Evolutionary conservation across 2,113 vertebrate species (phyloP).

Genomic region (Patagioenas fasciata): DNA sequence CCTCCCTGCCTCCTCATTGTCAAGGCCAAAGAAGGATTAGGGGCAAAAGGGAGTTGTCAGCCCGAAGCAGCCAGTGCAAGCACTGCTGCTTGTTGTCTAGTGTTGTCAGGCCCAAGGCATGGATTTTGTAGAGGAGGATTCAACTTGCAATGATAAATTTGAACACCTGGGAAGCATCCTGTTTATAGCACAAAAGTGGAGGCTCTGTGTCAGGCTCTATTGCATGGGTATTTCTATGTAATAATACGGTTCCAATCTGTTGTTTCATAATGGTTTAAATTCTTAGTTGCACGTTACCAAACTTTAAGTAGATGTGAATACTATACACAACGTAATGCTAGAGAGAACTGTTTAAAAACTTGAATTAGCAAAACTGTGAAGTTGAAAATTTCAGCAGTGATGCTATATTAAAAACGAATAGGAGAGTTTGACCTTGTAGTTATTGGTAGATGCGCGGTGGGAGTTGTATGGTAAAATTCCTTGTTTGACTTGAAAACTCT

Average conservation of each 20-base stretch:
- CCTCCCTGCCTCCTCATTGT: neutral
- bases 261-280: neutral
- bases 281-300: neutral
- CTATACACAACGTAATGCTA: neutral
- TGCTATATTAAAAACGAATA: neutral
- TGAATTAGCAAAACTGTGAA: neutral
- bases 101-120: neutral
- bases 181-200: neutral
- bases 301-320: neutral
- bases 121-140: neutral
- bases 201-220: neutral
- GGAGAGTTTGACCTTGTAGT: fast-evolving
- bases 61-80: neutral
- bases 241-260: neutral
- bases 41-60: neutral
- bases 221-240: neutral
- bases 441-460: neutral
- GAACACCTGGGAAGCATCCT: neutral
- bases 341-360: neutral
- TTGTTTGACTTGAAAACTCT: neutral
- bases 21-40: too few relatives aligned
- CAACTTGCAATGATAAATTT: neutral
- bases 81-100: neutral
- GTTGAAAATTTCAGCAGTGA: neutral
- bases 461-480: neutral